Percentiles rank a stretch among this genome's conserved stretches.
phyloP scores from a whole-genome alignment of 2,797 vertebrate species.

The Spinus olivaceus region DNA sequence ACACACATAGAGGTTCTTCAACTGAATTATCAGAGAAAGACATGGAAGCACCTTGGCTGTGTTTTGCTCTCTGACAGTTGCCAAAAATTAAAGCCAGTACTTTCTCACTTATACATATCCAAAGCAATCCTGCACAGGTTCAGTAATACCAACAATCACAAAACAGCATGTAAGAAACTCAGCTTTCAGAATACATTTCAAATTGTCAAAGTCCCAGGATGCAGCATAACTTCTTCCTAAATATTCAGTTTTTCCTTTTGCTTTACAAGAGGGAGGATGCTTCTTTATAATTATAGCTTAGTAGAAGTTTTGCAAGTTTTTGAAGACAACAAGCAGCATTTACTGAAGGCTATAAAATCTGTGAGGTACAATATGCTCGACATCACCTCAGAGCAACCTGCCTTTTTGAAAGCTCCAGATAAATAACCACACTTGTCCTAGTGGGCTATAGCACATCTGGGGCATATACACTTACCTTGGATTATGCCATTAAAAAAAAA shows the following conservation, averaged over 20 bases:
- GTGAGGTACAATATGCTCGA: background rate
- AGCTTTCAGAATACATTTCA: background rate
- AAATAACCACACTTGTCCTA: background rate
- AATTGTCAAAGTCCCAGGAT: rapidly evolving
- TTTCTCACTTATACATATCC: background rate
- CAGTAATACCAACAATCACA: background rate
- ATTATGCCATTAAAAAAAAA: background rate
- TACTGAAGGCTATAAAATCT: background rate
- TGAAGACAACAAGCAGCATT: background rate
- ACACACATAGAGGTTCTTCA: background rate
- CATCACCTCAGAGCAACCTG: background rate
- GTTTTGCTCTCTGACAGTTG: background rate
- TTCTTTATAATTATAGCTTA: background rate
- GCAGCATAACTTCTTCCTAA: background rate
- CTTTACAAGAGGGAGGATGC: background rate
- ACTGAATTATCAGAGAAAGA: background rate
- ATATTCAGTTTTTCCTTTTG: background rate
- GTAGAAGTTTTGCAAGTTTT: background rate
- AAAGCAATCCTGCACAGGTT: background rate
- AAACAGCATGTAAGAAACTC: rapidly evolving
- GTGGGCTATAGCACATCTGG: background rate
- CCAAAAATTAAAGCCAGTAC: background rate
- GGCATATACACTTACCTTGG: background rate
- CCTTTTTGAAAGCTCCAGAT: background rate
- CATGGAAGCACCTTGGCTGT: background rate